Evolutionary conservation across 2,113 vertebrate genomes (phyloP), one percentile per base, ranked within the genome.

Genomic region (Rana temporaria): DNA sequence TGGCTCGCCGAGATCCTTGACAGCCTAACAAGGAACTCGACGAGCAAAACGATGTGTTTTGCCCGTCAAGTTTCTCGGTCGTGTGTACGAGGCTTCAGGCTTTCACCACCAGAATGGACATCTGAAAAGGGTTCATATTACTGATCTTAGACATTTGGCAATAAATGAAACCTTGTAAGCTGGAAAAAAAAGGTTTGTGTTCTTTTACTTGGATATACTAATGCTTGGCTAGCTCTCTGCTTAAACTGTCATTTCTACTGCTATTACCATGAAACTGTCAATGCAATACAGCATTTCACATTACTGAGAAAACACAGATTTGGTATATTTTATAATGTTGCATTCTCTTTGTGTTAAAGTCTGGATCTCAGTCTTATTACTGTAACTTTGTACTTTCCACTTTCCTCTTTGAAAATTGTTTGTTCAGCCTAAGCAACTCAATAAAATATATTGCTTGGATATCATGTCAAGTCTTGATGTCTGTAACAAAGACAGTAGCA

Each of bases 221-320:
- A 19, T 18, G 53, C 18, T 56, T 75, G 72, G 72, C 71, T 7
- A 32, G 55, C 57, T 42, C 26, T 75, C 26, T 75, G 59, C 22
- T 60, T 60, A 32, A 62, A 52, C 48, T 75, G 72, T 60, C 56
- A 75, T 34, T 75, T 12, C 56, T 75, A 73, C 56, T 22, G 19
- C 55, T 32, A 38, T 56, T 72, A 72, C 56, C 69, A 72, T 56
- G 48, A 56, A 72, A 19, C 56, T 75, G 72, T 75, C 72, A 24
- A 34, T 34, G 72, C 32, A 60, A 75, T 19, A 56, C 30, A 60
- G 56, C n/a, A 75, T 75, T 75, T 75, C 72, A 75, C 55, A 75
- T 75, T 75, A 75, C 72, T 75, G 72, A 60, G 38, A 38, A 75
- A 75, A 75, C 72, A 75, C 55, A 75, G 24, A 75, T 60, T 60